Evolutionary conservation across 2,888 invertebrate genomes (phyloP).

Genomic region (Cephalotes varians): DNA sequence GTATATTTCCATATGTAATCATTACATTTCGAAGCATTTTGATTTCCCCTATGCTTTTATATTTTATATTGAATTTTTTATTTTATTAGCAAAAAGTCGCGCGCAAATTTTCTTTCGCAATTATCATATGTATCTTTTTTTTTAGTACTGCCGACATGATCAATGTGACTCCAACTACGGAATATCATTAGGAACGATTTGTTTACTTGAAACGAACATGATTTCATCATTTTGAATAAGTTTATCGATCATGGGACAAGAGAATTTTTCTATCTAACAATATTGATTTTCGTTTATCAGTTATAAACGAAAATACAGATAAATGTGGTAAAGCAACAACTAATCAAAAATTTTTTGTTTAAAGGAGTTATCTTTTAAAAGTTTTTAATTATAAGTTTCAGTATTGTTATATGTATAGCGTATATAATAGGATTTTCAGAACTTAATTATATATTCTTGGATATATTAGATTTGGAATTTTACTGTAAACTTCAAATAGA

Average conservation of each 20-base stretch:
- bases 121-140: constrained; percentile 80
- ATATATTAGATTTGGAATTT: not conserved
- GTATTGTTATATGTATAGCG: constrained; percentile 12
- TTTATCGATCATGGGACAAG: not conserved
- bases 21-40: constrained; percentile 27
- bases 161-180: constrained; percentile 94
- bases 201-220: constrained; percentile 7
- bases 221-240: not conserved
- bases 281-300: not conserved
- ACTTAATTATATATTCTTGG: not conserved
- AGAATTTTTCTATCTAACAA: not conserved
- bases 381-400: not conserved
- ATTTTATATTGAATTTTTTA: constrained; percentile 43
- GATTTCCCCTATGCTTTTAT: constrained; percentile 51
- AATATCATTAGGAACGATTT: constrained; percentile 88
- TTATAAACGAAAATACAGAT: not conserved
- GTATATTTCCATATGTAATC: not conserved
- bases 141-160: constrained; percentile 96
- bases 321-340: constrained; percentile 3
- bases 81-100: constrained; percentile 36
- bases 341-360: constrained; percentile 16
- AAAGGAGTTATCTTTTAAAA: constrained; percentile 10
- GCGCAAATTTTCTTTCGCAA: constrained; percentile 60
- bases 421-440: constrained; percentile 19
- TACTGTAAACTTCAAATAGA: not conserved